Base-by-base conservation (phyloP, 2,113 vertebrate species). In the Stigmatopora argus region DNA sequence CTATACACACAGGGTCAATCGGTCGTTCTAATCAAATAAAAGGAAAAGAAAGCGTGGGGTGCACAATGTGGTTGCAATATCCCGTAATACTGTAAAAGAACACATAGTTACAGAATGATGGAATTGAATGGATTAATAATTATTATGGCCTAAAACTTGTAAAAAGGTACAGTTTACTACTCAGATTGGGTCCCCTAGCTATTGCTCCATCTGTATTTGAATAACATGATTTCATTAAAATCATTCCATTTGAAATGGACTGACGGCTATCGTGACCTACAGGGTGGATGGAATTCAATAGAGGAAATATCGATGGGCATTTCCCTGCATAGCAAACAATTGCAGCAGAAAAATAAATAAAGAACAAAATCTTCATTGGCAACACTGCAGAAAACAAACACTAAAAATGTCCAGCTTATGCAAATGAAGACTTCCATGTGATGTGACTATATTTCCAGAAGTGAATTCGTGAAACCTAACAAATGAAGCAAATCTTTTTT, bases 11-110 rank as follows among this genome's bases (percentile, higher is more conserved):
- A 1, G 64, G 51, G 52, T 55, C 52, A 26, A 21, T 31, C 49
- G 63, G 67, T 85, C 38, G 2, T 41, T 10, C 77, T 76, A 69
- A 86, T 84, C 84, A 87, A 70, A 83, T 84, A 76, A 52, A 81
- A 61, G 65, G 44, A 41, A 56, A 70, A 60, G 67, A 65, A 51
- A 18, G 1, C 1, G 26, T 2, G 26, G 1, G 26, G 26, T 35
- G 31, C 1, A 14, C 8, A 3, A n/a, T 35, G 12, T 58, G 31
- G 52, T 23, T 55, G 12, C 23, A 26, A 5, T 26, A 55, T 26
- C 4, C 52, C 18, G 2, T 10, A 41, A 41, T 41, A 10, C 38
- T 41, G 38, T 41, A 41, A 41, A 41, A 41, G 9, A 1, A 41
- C 38, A 41, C 9, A 41, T 4, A 41, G 38, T 7, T 41, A 41